A percentile compares a stretch with the other conserved stretches of the same genome.
Evolutionary conservation across 2,113 vertebrate species (phyloP).

Genomic region (Terrapene triunguis): DNA sequence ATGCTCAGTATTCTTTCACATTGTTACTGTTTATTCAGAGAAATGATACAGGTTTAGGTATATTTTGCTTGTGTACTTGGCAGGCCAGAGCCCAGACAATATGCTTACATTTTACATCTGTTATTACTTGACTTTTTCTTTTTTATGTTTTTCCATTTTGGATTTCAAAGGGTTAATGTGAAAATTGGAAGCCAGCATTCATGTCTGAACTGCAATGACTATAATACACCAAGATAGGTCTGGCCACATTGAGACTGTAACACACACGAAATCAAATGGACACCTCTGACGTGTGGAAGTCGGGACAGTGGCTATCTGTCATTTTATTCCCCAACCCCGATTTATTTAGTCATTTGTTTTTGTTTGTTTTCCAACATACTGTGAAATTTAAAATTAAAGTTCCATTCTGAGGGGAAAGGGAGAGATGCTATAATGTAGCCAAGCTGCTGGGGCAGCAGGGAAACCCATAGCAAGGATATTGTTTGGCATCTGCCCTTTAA

Average conservation of each 20-base stretch:
- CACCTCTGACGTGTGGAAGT: neutral
- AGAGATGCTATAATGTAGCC: neutral
- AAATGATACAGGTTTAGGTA: rapidly evolving
- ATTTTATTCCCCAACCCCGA: neutral
- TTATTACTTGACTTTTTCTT: neutral
- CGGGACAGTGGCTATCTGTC: rapidly evolving
- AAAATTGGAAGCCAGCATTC: neutral
- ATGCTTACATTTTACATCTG: neutral
- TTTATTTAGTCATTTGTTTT: neutral
- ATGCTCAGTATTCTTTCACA: neutral
- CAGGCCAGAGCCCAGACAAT: neutral
- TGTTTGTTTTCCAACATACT: neutral
- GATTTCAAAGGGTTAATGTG: neutral
- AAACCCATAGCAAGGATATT: neutral
- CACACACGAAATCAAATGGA: neutral
- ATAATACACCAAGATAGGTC: neutral
- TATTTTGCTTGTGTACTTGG: neutral
- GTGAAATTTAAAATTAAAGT: conserved; percentile 23
- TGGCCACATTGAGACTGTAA: neutral
- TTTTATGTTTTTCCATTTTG: neutral
- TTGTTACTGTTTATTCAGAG: neutral
- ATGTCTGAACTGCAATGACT: neutral
- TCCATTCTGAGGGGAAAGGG: neutral
- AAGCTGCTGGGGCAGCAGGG: neutral
- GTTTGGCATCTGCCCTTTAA: conserved; percentile 14